phyloP scores from a whole-genome alignment of 2,797 vertebrate genomes.

The Micrastur ruficollis region DNA sequence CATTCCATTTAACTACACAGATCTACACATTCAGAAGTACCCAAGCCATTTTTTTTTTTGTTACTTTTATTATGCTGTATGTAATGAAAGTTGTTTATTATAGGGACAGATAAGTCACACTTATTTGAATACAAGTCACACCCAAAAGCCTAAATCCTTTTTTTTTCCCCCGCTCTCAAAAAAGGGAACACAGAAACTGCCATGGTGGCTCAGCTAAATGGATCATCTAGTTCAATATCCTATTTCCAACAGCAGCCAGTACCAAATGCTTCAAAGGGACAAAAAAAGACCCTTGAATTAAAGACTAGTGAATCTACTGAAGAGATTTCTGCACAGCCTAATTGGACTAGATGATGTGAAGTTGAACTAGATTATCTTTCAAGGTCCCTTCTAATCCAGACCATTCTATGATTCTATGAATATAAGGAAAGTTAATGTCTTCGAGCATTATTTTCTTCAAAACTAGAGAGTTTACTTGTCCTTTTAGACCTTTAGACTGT shows the following conservation, averaged over 20 bases:
- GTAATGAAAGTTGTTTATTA: not conserved
- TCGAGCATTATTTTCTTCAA: not conserved
- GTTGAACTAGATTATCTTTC: not conserved
- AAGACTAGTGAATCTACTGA: not conserved
- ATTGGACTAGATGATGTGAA: not conserved
- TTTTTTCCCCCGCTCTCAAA: fast-evolving
- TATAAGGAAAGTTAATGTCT: not conserved
- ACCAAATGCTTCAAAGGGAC: not conserved
- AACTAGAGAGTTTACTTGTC: not conserved
- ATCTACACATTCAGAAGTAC: not conserved
- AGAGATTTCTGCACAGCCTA: not conserved
- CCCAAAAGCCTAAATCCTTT: not conserved
- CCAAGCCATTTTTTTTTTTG: not conserved
- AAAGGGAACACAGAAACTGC: not conserved
- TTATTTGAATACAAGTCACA: not conserved
- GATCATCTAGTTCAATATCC: not conserved
- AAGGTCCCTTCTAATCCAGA: not conserved
- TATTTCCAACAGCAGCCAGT: not conserved
- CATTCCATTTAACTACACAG: not conserved
- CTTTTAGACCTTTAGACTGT: not conserved
- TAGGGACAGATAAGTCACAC: not conserved
- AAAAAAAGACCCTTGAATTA: not conserved
- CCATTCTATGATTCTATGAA: not conserved
- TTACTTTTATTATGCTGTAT: fast-evolving
- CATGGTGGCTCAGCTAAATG: not conserved